Evolutionary conservation across 92 coral and sea anemone species (phyloP), one percentile per base, ranked within the genome.

Genomic region (Paragorgia papillata): DNA sequence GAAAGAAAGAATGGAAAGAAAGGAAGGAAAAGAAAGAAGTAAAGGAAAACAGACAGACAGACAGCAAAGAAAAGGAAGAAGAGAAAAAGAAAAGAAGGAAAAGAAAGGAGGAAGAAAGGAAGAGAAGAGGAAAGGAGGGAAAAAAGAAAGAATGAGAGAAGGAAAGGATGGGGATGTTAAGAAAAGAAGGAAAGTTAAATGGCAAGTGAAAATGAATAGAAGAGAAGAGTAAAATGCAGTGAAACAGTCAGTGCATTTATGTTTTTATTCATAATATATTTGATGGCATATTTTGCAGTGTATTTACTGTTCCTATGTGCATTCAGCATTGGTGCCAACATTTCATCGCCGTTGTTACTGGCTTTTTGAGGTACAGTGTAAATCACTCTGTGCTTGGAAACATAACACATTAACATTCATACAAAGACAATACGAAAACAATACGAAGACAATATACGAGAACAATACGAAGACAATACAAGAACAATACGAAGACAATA

Each of bases 291-390:
- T 9, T 25, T 63, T 81, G 20, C 66, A 95, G 99, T 95, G 99
- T 57, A 58, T 95, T n/a, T 85, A 88, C 85, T 97, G 89, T 7
- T 63, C 90, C 9, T 95, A 95, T 82, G 90, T 97, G 40, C 99
- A 95, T 57, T 95, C 99, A 6, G 93, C 96, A 19, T 79, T 95
- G 51, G 89, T 95, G n/a, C 91, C 99, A 30, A 91, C 97, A 13
- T 95, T 95, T 79, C 99, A 95, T 75, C 88, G 97, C 40, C 94
- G 99, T 32, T 84, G 93, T 60, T 95, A 95, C 75, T 91, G 99
- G 97, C 79, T 95, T 73, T 62, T 95, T 30, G 90, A 95, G 99
- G 99, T 89, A 53, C 49, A 75, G 66, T 2, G 15, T 18, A 30
- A 3, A 37, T 19, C 57, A 34, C 19, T 44, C 25, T 21, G 20